Evolutionary conservation across 2,797 vertebrate species (phyloP).

Genomic region (Gymnoscopelus braueri): DNA sequence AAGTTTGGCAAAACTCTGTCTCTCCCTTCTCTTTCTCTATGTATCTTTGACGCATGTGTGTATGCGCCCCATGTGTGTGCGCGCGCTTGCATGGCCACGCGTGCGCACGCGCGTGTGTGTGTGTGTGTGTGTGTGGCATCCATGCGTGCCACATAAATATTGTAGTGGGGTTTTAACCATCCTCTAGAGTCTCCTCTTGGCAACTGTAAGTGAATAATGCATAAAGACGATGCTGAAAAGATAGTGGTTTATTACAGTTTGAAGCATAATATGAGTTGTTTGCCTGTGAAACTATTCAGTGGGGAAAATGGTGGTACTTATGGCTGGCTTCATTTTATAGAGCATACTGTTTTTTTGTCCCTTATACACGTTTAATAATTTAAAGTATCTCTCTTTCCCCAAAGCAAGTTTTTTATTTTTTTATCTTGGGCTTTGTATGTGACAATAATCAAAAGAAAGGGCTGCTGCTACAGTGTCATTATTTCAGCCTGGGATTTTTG

Average conservation of each 20-base stretch:
- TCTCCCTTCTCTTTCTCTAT: too few relatives aligned
- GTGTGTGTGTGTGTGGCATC: slow-evolving; percentile 48
- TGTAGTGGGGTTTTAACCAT: slow-evolving; percentile 79
- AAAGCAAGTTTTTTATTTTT: slow-evolving; percentile 39
- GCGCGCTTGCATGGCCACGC: too few relatives aligned
- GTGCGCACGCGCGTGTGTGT: slow-evolving; percentile 22
- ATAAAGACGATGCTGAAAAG: slow-evolving; percentile 75
- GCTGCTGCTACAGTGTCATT: not conserved
- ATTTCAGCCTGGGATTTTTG: slow-evolving; percentile 33
- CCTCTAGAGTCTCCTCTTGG: slow-evolving; percentile 77
- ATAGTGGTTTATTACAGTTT: slow-evolving; percentile 77
- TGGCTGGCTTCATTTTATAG: slow-evolving; percentile 60
- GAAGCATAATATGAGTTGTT: slow-evolving; percentile 74
- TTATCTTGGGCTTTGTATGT: slow-evolving; percentile 36
- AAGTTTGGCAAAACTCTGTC: too few relatives aligned
- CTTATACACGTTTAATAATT: slow-evolving; percentile 70
- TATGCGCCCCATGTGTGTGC: not conserved
- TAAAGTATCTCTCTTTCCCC: slow-evolving; percentile 32
- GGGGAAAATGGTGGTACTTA: slow-evolving; percentile 59
- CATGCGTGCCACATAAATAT: slow-evolving; percentile 79
- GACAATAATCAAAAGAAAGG: slow-evolving; percentile 53
- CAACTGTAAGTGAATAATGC: slow-evolving; percentile 82
- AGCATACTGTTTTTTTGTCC: slow-evolving; percentile 32
- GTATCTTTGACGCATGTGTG: not conserved
- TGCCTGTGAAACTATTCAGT: slow-evolving; percentile 61